phyloP scores from a whole-genome alignment of 2,113 vertebrate genomes.

The Perccottus glenii region DNA sequence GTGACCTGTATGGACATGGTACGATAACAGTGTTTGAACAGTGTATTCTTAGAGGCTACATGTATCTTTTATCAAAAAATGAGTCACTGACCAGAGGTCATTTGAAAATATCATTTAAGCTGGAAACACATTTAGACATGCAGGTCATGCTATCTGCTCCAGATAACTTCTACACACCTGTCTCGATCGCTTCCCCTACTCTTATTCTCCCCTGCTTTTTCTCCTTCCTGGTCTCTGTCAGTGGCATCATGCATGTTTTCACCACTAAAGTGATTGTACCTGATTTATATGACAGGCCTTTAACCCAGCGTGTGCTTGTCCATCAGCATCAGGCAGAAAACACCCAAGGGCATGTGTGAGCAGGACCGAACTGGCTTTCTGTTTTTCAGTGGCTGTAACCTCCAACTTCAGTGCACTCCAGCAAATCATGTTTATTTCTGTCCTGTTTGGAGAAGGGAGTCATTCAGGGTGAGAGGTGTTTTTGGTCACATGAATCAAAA shows the following conservation, averaged over 20 bases:
- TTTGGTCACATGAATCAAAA: constrained; percentile 2
- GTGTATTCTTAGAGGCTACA: constrained; percentile 29
- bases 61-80: constrained; percentile 46
- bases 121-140: constrained; percentile 39
- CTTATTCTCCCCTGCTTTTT: constrained; percentile 28
- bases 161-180: constrained; percentile 39
- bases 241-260: constrained; percentile 73
- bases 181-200: constrained; percentile 15
- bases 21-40: constrained; percentile 27
- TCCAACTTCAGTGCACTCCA: constrained; percentile 63
- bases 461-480: constrained; percentile 45
- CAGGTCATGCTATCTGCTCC: constrained; percentile 26
- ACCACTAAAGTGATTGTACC: constrained; percentile 74
- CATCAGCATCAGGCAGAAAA: constrained; percentile 74
- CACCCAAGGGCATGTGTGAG: constrained; percentile 74
- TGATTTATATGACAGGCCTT: constrained; percentile 80
- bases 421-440: constrained; percentile 72
- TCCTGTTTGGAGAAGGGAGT: constrained; percentile 40
- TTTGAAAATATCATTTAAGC: constrained; percentile 53
- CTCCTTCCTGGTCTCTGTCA: constrained; percentile 48
- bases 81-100: constrained; percentile 51
- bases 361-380: constrained; percentile 70
- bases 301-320: constrained; percentile 77
- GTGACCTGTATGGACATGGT: constrained; percentile 16
- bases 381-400: constrained; percentile 68